These are phyloP conservation scores for Ornithorhynchus anatinus DNA, from an alignment of 2,113 vertebrate species.

Conservation along the genomic window DNA sequence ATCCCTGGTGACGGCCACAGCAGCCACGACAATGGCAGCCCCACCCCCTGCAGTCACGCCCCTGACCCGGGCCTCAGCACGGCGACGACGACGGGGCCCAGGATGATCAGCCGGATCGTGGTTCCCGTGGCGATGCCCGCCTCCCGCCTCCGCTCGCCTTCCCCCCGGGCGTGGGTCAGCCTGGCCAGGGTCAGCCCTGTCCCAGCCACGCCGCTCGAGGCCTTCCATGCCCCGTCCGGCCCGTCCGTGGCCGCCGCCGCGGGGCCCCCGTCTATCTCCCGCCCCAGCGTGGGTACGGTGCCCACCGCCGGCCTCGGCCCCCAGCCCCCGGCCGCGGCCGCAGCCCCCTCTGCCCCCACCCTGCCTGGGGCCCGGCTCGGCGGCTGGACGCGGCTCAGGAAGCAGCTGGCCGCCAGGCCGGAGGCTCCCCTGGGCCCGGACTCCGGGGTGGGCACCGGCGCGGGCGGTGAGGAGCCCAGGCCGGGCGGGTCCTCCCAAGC, in stretches of 20 bases:
- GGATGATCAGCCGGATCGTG: not conserved
- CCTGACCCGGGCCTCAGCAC: accelerated
- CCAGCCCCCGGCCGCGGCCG: slow-evolving; percentile 65
- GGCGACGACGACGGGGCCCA: not conserved
- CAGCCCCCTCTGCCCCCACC: slow-evolving; percentile 64
- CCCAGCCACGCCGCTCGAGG: accelerated
- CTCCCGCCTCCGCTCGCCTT: not conserved
- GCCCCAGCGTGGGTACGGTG: not conserved
- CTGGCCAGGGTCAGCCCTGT: not conserved
- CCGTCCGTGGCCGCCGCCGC: accelerated
- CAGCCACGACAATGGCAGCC: not conserved
- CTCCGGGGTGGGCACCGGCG: not conserved
- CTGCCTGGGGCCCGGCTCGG: slow-evolving; percentile 14
- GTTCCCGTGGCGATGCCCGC: slow-evolving; percentile 28
- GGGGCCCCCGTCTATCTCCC: accelerated
- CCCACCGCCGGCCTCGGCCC: slow-evolving; percentile 27
- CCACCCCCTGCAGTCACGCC: not conserved
- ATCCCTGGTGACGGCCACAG: too few species aligned
- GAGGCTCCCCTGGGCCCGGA: accelerated
- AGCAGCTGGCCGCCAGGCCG: too few species aligned
- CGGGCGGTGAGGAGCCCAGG: slow-evolving; percentile 40
- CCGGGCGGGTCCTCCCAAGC: slow-evolving; percentile 69
- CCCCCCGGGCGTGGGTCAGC: accelerated
- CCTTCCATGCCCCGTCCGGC: accelerated
- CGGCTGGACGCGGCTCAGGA: not conserved